A percentile compares a stretch with the other conserved stretches of the same genome.
phyloP scores from a whole-genome alignment of 2,888 invertebrate genomes.

The Cabera pusaria region DNA sequence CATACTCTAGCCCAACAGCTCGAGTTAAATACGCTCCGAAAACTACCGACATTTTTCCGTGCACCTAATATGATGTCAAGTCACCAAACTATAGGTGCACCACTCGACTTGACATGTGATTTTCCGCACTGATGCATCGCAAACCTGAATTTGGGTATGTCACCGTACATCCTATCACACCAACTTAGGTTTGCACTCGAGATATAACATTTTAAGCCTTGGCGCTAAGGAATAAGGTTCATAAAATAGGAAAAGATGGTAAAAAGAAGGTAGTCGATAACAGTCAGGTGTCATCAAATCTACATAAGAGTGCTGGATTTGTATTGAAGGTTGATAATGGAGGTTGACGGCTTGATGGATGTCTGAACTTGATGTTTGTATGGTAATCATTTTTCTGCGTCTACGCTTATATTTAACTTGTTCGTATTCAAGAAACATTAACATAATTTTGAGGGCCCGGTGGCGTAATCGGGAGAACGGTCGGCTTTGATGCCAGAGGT shows the following conservation, averaged over 20 bases:
- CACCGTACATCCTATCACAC: constrained; percentile 31
- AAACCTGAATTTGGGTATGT: constrained; percentile 59
- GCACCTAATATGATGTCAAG: constrained; percentile 45
- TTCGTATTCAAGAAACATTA: too few relatives aligned
- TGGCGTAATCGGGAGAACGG: too few relatives aligned
- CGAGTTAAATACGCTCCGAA: constrained; percentile 12
- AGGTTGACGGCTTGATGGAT: constrained; percentile 8
- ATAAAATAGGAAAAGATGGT: constrained; percentile 6
- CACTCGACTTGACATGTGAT: constrained; percentile 65
- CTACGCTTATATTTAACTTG: too few relatives aligned
- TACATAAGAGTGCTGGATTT: constrained; percentile 26
- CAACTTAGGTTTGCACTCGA: constrained; percentile 5
- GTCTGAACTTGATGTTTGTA: constrained; percentile 5
- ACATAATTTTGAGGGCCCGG: too few relatives aligned
- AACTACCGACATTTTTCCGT: constrained; percentile 25
- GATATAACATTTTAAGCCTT: not conserved
- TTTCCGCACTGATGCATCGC: constrained; percentile 65
- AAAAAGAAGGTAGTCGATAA: constrained; percentile 1
- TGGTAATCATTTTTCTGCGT: too few relatives aligned
- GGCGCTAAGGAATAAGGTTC: constrained; percentile 11
- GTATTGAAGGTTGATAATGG: constrained; percentile 25
- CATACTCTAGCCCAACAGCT: too few relatives aligned
- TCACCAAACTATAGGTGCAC: constrained; percentile 25
- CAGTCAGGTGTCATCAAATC: constrained; percentile 27
- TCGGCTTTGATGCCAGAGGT: too few relatives aligned